Evolutionary conservation across 2,888 invertebrate species (phyloP).

Genomic region (Pocota personata): DNA sequence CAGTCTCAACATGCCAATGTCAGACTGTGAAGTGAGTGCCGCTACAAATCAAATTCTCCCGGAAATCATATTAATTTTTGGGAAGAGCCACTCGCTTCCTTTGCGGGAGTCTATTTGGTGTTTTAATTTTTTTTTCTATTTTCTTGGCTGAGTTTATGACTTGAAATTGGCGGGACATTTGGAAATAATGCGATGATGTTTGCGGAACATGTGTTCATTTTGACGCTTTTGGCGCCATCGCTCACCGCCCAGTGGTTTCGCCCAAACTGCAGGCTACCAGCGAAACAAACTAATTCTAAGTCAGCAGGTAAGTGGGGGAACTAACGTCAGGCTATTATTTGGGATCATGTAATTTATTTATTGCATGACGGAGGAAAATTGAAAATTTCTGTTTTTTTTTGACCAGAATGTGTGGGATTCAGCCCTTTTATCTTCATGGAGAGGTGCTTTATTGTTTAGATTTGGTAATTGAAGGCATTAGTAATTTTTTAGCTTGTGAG

Average conservation of each 20-base stretch:
- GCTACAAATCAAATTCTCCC: constrained; percentile 64
- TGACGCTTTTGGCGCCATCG: constrained; percentile 22
- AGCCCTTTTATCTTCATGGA: neutral
- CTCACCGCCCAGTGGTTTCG: neutral
- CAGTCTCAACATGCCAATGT: constrained; percentile 46
- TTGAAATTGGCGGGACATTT: constrained; percentile 43
- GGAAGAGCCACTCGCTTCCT: constrained; percentile 46
- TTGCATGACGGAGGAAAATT: constrained; percentile 46
- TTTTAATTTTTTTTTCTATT: constrained; percentile 7
- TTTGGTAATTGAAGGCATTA: neutral
- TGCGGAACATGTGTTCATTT: constrained; percentile 17
- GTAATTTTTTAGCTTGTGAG: neutral
- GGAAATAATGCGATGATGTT: constrained; percentile 36
- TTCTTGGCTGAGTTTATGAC: constrained; percentile 11
- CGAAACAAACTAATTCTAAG: constrained; percentile 24
- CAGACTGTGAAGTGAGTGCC: constrained; percentile 48
- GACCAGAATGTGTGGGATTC: constrained; percentile 4
- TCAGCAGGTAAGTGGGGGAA: neutral
- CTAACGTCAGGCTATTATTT: constrained; percentile 34
- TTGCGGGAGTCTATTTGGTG: constrained; percentile 31
- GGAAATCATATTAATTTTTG: constrained; percentile 67
- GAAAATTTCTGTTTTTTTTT: constrained; percentile 21
- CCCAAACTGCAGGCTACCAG: neutral
- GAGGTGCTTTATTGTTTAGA: neutral
- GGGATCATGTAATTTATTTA: constrained; percentile 53